Conservation (phyloP, 1,140 invertebrate genomes). For the Eurosta solidaginis region DNA sequence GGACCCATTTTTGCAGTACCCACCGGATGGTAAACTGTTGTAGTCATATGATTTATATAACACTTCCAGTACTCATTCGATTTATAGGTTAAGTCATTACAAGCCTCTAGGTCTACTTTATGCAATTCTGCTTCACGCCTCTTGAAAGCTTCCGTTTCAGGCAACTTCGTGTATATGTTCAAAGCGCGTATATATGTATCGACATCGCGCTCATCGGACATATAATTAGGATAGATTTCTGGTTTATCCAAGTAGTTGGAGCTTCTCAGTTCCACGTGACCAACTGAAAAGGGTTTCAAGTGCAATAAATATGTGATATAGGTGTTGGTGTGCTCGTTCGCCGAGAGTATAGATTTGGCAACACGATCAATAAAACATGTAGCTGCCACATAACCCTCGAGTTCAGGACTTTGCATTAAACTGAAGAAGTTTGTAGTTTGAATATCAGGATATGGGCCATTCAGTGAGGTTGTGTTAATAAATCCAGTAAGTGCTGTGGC, state of each 20-base stretch:
- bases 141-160: constrained; percentile 63
- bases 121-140: constrained; percentile 58
- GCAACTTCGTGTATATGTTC: constrained; percentile 62
- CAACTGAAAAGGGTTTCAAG: constrained; percentile 63
- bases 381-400: constrained; percentile 49
- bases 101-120: constrained; percentile 61
- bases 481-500: constrained; percentile 58
- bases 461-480: constrained; percentile 54
- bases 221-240: constrained; percentile 80
- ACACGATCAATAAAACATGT: constrained; percentile 61
- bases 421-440: constrained; percentile 57
- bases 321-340: constrained; percentile 60
- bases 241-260: constrained; percentile 64
- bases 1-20: constrained; percentile 82
- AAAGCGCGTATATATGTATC: constrained; percentile 73
- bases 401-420: constrained; percentile 52
- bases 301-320: constrained; percentile 61
- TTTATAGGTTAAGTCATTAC: constrained; percentile 57
- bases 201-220: constrained; percentile 75
- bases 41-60: constrained; percentile 66
- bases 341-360: constrained; percentile 53
- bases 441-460: constrained; percentile 58
- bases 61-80: constrained; percentile 70
- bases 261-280: constrained; percentile 57
- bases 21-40: constrained; percentile 72